These are phyloP conservation scores for Drosophila sordidapex DNA, from an alignment of 2,888 invertebrate genomes.

Conservation along the genomic window DNA sequence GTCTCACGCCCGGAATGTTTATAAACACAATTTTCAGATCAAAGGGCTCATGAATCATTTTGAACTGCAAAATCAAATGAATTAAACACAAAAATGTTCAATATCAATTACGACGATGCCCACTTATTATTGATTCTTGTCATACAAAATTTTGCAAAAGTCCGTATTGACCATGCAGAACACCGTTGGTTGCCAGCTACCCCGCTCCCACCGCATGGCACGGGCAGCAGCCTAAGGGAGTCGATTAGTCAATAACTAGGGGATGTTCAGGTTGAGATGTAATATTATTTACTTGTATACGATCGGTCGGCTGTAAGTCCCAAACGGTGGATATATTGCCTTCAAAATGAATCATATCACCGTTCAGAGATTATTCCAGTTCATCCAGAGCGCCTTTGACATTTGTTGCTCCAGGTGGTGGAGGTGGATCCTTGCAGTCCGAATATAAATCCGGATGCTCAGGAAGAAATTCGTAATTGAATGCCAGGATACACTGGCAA, in stretches of 20 bases:
- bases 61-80: slow-evolving; percentile 33
- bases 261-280: background rate
- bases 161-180: slow-evolving; percentile 39
- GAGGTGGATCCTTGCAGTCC: slow-evolving; percentile 38
- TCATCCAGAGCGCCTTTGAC: slow-evolving; percentile 23
- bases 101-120: background rate
- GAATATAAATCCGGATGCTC: slow-evolving; percentile 56
- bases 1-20: slow-evolving; percentile 32
- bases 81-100: background rate
- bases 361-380: slow-evolving; percentile 10
- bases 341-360: slow-evolving; percentile 39
- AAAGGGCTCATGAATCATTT: slow-evolving; percentile 58
- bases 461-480: slow-evolving; percentile 49
- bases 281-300: slow-evolving; percentile 38
- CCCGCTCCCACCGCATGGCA: slow-evolving; percentile 48
- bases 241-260: background rate
- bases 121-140: slow-evolving; percentile 36
- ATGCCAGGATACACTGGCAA: slow-evolving; percentile 15
- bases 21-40: slow-evolving; percentile 39
- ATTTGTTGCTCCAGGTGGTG: slow-evolving; percentile 13
- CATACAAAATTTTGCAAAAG: slow-evolving; percentile 56
- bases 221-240: slow-evolving; percentile 2
- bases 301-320: slow-evolving; percentile 56
- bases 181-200: slow-evolving; percentile 65
- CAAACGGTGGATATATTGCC: slow-evolving; percentile 44